Base-by-base conservation (phyloP, 30 jellyfish, hydroid and myxozoan species). In the Calvadosia cruxmelitensis region DNA sequence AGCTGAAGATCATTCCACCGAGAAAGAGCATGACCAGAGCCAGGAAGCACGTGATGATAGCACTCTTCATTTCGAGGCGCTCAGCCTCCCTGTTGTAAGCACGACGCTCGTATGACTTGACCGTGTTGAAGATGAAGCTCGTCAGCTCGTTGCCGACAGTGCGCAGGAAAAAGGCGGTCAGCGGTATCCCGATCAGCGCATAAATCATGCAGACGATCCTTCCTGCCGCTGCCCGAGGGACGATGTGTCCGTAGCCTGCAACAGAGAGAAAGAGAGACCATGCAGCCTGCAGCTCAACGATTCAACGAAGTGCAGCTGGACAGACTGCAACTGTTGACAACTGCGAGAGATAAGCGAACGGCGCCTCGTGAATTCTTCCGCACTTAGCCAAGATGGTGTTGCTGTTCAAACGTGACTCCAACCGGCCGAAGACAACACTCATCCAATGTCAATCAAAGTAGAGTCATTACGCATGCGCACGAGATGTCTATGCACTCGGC, bases 81-180 rank as follows among this genome's bases (percentile, higher is more conserved):
- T 84, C 95, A 0, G 95, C 95, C 53, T 84, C 95, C 20, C 95
- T 79, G 64, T 84, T 84, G 34, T 72, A 68, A 15, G 72, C 26
- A 30, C 89, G 68, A 36, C 95, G 73, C 57, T 84, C 95, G 53
- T 50, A 67, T 49, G 69, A 52, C 50, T 84, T 84, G 24, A 84
- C 81, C 1, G 74, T 48, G 50, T 57, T 69, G 23, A 90, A 83
- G 29, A 84, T 66, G 25, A 77, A 57, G 63, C 62, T 77, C 33
- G 92, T 84, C 53, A 84, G 53, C 52, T 84, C 95, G 66, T 84
- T 84, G 33, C 95, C 95, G 29, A 84, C 95, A 0, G 95, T 84
- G 25, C 95, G 92, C 64, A 84, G 74, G 62, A 84, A 84, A 50
- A 70, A 84, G 3, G 92, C 95, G 49, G 95, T 80, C 66, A 84